Conservation (phyloP, 2,797 vertebrate genomes). For the Chiroxiphia lanceolata region DNA sequence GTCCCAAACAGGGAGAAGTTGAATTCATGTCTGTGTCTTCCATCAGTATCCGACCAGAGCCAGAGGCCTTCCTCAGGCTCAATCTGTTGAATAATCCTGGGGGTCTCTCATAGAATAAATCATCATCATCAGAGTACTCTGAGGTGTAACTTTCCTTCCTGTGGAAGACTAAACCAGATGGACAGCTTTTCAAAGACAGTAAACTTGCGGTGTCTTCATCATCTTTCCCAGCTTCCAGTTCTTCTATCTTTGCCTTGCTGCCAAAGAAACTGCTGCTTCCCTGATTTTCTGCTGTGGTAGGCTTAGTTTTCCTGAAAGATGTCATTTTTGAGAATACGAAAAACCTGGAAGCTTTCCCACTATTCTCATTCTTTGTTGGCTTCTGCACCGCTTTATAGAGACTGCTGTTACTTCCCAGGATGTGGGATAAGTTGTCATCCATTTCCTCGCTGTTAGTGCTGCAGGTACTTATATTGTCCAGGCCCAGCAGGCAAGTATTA, state of each 20-base stretch:
- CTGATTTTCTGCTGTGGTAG: conserved; percentile 3
- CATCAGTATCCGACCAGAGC: conserved; percentile 33
- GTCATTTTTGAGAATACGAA: conserved; percentile 81
- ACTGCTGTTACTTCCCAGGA: conserved; percentile 45
- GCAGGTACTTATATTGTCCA: conserved; percentile 59
- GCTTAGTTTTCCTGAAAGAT: conserved; percentile 74
- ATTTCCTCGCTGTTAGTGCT: conserved; percentile 54
- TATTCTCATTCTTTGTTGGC: conserved; percentile 52
- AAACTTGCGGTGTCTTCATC: conserved; percentile 56
- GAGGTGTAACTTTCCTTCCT: conserved; percentile 30
- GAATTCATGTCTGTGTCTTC: not conserved
- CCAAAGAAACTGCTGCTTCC: conserved; percentile 1
- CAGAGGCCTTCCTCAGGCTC: conserved; percentile 64
- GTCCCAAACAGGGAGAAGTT: not conserved
- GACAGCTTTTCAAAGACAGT: conserved; percentile 45
- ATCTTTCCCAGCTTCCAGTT: conserved; percentile 38
- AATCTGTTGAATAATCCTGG: conserved; percentile 52
- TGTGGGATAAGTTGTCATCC: not conserved
- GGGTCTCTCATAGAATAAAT: conserved; percentile 68
- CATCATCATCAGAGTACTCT: conserved; percentile 74
- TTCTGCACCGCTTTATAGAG: conserved; percentile 72
- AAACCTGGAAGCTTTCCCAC: conserved; percentile 74
- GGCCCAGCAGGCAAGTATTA: not conserved
- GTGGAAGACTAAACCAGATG: conserved; percentile 1
- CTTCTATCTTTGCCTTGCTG: conserved; percentile 49